Evolutionary conservation across 2,888 invertebrate species (phyloP).

Genomic region (Corythucha ciliata): DNA sequence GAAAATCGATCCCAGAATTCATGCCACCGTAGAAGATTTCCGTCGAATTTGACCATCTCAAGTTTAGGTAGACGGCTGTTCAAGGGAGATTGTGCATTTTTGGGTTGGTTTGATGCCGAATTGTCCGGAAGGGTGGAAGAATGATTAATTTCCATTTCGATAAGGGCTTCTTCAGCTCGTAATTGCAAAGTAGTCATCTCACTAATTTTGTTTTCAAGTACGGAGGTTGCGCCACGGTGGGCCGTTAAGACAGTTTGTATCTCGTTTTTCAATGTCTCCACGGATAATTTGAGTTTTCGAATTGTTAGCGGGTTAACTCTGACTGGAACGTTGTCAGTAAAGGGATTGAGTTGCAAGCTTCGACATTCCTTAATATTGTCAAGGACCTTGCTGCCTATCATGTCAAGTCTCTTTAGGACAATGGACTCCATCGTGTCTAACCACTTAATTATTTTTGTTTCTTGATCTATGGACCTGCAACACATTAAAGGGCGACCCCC

Average conservation of each 20-base stretch:
- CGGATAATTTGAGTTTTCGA: neutral
- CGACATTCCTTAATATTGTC: neutral
- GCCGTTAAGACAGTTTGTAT: neutral
- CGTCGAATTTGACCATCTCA: neutral
- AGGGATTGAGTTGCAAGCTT: neutral
- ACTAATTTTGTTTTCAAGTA: neutral
- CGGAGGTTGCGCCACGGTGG: neutral
- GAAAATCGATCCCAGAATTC: constrained; percentile 9
- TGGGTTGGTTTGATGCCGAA: neutral
- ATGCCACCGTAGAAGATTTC: neutral
- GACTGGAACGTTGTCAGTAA: neutral
- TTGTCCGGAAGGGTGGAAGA: no score
- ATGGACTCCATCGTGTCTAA: neutral
- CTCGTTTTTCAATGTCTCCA: neutral
- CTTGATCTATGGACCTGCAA: no score
- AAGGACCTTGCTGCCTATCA: neutral
- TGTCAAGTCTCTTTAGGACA: neutral
- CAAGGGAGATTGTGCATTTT: neutral
- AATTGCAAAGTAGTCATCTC: neutral
- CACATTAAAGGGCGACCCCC: no score
- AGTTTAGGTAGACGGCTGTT: neutral
- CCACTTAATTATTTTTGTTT: no score
- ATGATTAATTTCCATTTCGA: neutral
- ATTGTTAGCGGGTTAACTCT: neutral
- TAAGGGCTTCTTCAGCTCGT: neutral